Percentiles rank a stretch among this genome's conserved stretches.
Conservation (phyloP, 2,797 vertebrate species). For the Falco peregrinus region DNA sequence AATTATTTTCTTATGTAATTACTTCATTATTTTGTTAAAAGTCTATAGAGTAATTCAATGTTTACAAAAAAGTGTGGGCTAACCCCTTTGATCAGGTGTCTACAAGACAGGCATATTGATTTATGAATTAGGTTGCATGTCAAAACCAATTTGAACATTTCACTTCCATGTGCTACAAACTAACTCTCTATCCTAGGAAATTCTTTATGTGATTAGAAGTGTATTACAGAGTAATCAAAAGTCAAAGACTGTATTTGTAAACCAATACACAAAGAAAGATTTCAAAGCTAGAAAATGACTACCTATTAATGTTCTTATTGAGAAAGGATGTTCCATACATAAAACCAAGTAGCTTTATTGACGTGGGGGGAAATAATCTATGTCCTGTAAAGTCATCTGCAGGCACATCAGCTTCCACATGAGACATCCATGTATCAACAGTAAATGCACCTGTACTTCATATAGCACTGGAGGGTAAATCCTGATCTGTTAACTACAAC, state of each 20-base stretch:
- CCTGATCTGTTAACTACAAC: background rate
- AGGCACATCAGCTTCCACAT: background rate
- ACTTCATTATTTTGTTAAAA: background rate
- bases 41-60: background rate
- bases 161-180: background rate
- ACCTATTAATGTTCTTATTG: background rate
- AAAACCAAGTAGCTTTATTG: background rate
- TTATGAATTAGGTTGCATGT: background rate
- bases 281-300: background rate
- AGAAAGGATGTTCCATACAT: background rate
- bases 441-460: background rate
- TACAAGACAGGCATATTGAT: background rate
- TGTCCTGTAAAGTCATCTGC: background rate
- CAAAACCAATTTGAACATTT: constrained; percentile 38
- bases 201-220: background rate
- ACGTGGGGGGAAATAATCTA: background rate
- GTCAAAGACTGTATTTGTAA: background rate
- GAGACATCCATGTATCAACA: background rate
- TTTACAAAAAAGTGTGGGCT: background rate
- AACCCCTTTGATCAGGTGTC: background rate
- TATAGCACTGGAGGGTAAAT: background rate
- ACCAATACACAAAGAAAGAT: background rate
- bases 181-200: background rate
- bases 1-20: background rate
- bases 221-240: background rate